Conservation (phyloP, 2,888 invertebrate species). For the Luperina testacea region DNA sequence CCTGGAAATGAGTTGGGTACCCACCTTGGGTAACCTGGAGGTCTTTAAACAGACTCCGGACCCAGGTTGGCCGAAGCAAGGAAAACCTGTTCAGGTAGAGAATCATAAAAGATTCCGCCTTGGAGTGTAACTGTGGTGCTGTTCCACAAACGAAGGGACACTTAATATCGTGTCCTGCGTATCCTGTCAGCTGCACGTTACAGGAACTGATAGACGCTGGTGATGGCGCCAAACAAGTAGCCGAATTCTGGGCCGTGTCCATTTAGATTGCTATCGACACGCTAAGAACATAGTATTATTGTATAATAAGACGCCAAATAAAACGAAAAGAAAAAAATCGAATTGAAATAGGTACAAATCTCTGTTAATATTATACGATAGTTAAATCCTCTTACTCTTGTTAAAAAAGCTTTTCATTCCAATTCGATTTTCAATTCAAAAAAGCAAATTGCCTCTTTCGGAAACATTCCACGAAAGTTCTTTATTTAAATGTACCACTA, state of each 20-base stretch:
- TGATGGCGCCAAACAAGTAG: not conserved
- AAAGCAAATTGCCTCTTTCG: constrained; percentile 23
- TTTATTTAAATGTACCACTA: constrained; percentile 49
- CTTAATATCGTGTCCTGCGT: too few species aligned
- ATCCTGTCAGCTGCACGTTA: too few species aligned
- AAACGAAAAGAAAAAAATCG: not conserved
- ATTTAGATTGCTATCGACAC: not conserved
- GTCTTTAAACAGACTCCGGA: too few species aligned
- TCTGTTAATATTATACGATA: constrained; percentile 6
- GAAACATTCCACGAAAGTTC: constrained; percentile 35
- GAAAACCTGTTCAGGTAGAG: too few species aligned
- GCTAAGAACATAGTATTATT: not conserved
- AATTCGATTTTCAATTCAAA: constrained; percentile 42
- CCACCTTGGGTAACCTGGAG: too few species aligned
- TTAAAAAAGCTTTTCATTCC: constrained; percentile 24
- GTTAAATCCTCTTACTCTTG: constrained; percentile 14
- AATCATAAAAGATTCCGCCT: too few species aligned
- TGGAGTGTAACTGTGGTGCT: too few species aligned
- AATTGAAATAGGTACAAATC: constrained; percentile 2
- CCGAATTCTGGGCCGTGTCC: not conserved
- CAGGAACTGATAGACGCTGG: not conserved
- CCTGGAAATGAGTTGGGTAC: too few species aligned
- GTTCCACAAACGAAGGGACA: too few species aligned
- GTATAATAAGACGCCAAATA: not conserved
- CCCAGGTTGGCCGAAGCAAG: too few species aligned